Percentiles rank a stretch among this genome's conserved stretches.
phyloP scores from a whole-genome alignment of 2,113 vertebrate species.

The Eupsittula cactorum region DNA sequence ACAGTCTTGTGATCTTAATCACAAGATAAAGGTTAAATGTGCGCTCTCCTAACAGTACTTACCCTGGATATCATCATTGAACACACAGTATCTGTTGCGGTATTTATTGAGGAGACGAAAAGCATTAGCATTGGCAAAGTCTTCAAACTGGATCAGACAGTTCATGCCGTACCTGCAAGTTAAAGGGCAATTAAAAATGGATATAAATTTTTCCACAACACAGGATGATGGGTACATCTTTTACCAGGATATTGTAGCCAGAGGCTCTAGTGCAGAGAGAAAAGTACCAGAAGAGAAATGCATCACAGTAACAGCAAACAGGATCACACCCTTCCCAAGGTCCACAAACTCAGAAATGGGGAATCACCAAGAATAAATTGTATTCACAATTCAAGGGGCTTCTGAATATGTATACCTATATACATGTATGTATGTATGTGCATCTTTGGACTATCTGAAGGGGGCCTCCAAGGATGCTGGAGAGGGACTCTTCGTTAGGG shows the following conservation, averaged over 20 bases:
- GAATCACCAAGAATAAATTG: neutral
- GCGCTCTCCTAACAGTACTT: neutral
- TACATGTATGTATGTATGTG: neutral
- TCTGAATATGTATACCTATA: neutral
- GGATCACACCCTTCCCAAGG: neutral
- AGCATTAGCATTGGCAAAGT: conserved; percentile 94
- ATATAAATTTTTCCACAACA: neutral
- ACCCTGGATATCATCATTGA: conserved; percentile 99
- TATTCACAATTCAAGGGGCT: neutral
- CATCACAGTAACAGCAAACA: neutral
- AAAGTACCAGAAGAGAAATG: neutral
- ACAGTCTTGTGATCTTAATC: neutral
- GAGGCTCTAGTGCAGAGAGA: neutral
- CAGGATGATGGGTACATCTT: neutral
- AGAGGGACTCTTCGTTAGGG: neutral
- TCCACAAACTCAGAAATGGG: neutral
- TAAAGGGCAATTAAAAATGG: neutral
- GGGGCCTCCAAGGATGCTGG: neutral
- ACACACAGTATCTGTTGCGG: conserved; percentile 90
- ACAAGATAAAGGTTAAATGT: neutral
- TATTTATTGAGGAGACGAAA: conserved; percentile 96
- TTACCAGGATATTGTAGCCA: neutral
- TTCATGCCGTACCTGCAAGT: conserved; percentile 89
- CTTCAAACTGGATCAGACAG: conserved; percentile 97
- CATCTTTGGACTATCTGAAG: neutral